Evolutionary conservation across 1,140 invertebrate species (phyloP), one percentile per base, ranked within the genome.

Genomic region (Andrena cerasifolii): DNA sequence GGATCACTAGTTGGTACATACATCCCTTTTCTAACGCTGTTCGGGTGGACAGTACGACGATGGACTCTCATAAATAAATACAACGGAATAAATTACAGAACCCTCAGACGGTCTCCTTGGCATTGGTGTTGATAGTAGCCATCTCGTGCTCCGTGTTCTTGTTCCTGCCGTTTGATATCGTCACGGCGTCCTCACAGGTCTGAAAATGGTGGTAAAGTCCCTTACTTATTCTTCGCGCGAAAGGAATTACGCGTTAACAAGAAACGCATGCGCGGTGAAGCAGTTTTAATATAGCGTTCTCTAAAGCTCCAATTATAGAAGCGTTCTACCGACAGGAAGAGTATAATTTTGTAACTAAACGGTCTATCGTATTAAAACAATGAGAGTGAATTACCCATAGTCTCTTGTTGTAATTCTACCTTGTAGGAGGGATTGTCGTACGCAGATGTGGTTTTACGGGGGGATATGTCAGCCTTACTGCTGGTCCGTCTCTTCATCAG

Each of bases 341-440:
- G 10, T 5, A 16, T 24, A 18, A 49, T 49, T 49, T 4, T 0
- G 21, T 16, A 2, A 49, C 5, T 21, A n/a, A 10, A 18, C 45
- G 24, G 54, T 62, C 36, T 62, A 53, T 43, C 33, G 47, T 24
- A 71, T 71, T 71, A 89, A 81, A 87, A 90, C 79, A 89, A 89
- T 91, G 88, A 83, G 65, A 85, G 67, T 90, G 80, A 93, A 93
- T 93, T 94, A 97, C 96, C 96, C 96, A 97, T 97, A 90, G 96
- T 97, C 93, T 97, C 96, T 94, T 97, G 96, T 93, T 97, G 96
- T 92, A 97, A 95, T 92, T 97, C 96, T 93, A 98, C 96, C 95
- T 98, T 98, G 94, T 98, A 98, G 86, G 97, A 97, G 68, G 97
- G 97, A 94, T 98, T 98, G 91, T 98, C 97, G 89, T 98, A 98